Percentiles rank a stretch among this genome's conserved stretches.
Evolutionary conservation across 1,140 invertebrate genomes (phyloP).

Genomic region (Bombus picipes): DNA sequence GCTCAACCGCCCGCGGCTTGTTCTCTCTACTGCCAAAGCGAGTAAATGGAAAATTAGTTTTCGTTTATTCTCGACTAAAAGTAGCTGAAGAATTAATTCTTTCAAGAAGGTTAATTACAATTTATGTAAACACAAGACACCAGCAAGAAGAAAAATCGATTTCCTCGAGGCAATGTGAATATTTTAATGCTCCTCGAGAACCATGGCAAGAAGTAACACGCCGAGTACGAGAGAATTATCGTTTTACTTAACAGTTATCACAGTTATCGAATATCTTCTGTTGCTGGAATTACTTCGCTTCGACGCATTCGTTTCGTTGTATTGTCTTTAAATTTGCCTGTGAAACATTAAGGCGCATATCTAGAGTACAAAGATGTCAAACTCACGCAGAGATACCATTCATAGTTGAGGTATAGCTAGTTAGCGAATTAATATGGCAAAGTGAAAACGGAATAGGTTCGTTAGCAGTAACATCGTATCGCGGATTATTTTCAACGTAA

Average conservation of each 20-base stretch:
- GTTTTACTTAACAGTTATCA: neutral
- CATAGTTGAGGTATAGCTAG: neutral
- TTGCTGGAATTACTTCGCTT: neutral
- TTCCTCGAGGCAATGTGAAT: neutral
- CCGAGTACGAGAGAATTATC: neutral
- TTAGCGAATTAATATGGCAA: conserved; percentile 12
- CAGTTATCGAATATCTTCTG: neutral
- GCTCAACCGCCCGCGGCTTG: neutral
- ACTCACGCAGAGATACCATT: neutral
- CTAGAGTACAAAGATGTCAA: neutral
- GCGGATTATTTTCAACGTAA: conserved; percentile 20
- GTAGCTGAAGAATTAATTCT: neutral
- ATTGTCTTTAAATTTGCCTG: neutral
- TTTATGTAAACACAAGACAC: conserved; percentile 10
- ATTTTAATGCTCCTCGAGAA: neutral
- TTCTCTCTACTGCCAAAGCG: neutral
- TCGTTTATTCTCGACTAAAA: neutral
- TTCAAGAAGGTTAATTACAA: neutral
- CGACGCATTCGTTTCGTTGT: neutral
- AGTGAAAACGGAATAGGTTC: neutral
- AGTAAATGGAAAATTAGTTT: conserved; percentile 12
- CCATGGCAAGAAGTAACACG: neutral
- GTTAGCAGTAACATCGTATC: neutral
- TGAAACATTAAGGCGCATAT: neutral
- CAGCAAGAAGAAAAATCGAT: neutral